Evolutionary conservation across 1,140 invertebrate genomes (phyloP).

Genomic region (Hyposmocoma kahamanoa): DNA sequence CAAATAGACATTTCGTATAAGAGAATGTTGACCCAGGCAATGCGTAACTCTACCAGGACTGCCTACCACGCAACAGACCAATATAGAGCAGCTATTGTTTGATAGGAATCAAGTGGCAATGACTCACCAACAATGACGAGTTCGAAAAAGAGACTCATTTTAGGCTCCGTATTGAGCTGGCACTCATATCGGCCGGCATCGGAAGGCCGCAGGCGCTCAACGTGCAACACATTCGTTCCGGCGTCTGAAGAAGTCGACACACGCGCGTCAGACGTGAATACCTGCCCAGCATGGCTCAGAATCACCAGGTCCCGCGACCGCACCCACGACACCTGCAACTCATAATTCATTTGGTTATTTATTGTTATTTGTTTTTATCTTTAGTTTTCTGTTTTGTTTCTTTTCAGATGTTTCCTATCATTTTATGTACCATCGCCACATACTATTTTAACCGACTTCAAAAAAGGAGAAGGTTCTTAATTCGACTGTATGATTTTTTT

Average conservation of each 20-base stretch:
- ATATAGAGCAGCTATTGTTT: background rate
- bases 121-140: constrained; percentile 78
- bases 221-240: constrained; percentile 66
- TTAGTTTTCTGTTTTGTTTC: background rate
- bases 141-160: constrained; percentile 80
- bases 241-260: constrained; percentile 52
- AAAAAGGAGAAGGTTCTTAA: background rate
- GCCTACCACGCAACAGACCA: background rate
- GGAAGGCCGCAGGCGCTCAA: constrained; percentile 76
- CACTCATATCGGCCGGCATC: constrained; percentile 86
- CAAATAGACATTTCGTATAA: background rate
- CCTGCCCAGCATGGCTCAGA: constrained; percentile 78
- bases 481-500: background rate
- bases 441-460: background rate
- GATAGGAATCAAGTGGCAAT: background rate
- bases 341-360: background rate
- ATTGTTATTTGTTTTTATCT: too few relatives aligned
- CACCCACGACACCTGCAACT: constrained; percentile 84
- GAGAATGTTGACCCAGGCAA: background rate
- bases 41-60: background rate
- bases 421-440: background rate
- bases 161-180: constrained; percentile 87
- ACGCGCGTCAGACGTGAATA: constrained; percentile 83
- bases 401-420: background rate
- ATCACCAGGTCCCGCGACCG: constrained; percentile 83